Base-by-base conservation (phyloP, 2,888 invertebrate genomes). In the Agonopterix alstromeriana region DNA sequence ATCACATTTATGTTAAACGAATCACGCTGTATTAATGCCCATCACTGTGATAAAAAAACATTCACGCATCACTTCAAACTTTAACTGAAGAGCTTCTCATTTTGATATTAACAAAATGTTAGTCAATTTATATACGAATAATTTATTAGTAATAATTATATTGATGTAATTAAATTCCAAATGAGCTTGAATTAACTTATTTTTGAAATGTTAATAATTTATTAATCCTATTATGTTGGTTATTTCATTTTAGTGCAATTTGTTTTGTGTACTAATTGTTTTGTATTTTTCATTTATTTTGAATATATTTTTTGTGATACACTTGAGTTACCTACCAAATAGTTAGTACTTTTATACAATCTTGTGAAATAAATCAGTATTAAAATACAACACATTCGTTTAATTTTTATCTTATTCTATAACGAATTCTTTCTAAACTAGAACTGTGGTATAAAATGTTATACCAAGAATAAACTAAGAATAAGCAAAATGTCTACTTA, bases 161-260 rank as follows among this genome's bases (percentile, higher is more conserved):
- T 27, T 27, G 27, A 42, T 41, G 45, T 45, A 27, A 45, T 43
- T 43, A 17, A 60, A 61, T 65, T 65, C 59, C 67, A 65, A 77
- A 65, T 76, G 81, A 82, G 81, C 79, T 81, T 82, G 65, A 66
- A 64, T 65, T 51, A 47, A 38, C 9, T 38, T 38, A n/a, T 38
- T 51, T 55, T 54, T 50, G 55, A 49, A 52, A 50, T 41, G 45
- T 42, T 48, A 45, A 41, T 50, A 46, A 27, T 40, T 54, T 42
- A 36, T 36, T 52, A 42, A 53, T n/a, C n/a, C n/a, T 55, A 53
- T 58, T 57, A 62, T 59, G 63, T 65, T 63, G 50, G 54, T 58
- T 48, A 55, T 61, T 59, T 60, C 64, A 51, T 54, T 51, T 55
- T 46, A 45, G 9, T 35, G 3, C 14, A n/a, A 36, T 35, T 41